These are phyloP conservation scores for Sinotaia quadrata DNA, from an alignment of 2,888 invertebrate genomes.

Conservation along the genomic window DNA sequence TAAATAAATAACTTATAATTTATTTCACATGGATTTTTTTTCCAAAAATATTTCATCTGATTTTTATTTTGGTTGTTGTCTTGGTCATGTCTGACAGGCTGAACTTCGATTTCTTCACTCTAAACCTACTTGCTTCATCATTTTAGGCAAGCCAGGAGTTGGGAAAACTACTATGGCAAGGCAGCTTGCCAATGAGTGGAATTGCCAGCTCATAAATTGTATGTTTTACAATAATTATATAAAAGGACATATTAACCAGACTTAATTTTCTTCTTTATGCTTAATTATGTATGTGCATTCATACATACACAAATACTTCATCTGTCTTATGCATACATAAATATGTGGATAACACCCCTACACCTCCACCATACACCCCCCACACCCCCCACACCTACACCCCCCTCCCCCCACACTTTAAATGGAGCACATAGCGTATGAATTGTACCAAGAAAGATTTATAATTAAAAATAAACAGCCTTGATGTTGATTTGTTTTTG, in stretches of 20 bases:
- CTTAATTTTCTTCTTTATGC: not conserved
- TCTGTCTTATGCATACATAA: too few relatives aligned
- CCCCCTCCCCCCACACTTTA: too few relatives aligned
- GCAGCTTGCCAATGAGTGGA: conserved; percentile 69
- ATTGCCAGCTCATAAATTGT: conserved; percentile 71
- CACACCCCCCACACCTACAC: too few relatives aligned
- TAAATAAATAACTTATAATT: too few relatives aligned
- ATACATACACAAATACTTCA: not conserved
- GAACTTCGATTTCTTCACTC: conserved; percentile 69
- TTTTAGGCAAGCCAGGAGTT: conserved; percentile 71
- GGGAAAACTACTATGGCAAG: conserved; percentile 69
- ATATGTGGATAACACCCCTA: too few relatives aligned
- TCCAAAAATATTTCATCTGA: not conserved
- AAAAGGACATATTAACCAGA: not conserved
- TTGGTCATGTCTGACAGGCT: conserved; percentile 54
- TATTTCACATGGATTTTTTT: too few relatives aligned
- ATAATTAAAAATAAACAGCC: too few relatives aligned
- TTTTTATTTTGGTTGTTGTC: not conserved
- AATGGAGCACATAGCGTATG: too few relatives aligned
- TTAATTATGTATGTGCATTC: not conserved
- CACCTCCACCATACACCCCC: too few relatives aligned
- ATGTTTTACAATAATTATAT: too few relatives aligned
- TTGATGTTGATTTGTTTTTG: too few relatives aligned
- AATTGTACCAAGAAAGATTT: too few relatives aligned
- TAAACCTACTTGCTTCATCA: conserved; percentile 71